Evolutionary conservation across 2,113 vertebrate species (phyloP).

Genomic region (Chloebia gouldiae): DNA sequence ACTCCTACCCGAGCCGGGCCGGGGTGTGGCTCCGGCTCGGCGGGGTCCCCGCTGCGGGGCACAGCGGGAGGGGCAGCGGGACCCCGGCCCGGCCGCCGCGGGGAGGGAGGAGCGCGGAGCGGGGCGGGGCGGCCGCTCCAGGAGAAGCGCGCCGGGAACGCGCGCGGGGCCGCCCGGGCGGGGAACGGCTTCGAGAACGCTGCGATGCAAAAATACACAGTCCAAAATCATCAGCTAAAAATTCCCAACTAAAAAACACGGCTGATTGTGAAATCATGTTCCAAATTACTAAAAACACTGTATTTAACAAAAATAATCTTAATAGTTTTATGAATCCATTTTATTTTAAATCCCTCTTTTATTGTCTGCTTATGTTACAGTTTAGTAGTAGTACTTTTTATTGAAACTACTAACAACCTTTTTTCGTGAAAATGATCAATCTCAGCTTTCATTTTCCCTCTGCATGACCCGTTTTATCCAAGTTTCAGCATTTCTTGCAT

Average conservation of each 20-base stretch:
- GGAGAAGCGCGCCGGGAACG: neutral
- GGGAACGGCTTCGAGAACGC: neutral
- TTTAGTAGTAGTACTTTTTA: conserved; percentile 61
- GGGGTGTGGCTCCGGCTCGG: neutral
- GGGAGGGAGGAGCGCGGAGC: no score
- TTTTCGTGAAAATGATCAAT: conserved; percentile 65
- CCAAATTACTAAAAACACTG: conserved; percentile 70
- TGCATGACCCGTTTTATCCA: conserved; percentile 76
- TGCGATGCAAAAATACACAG: conserved; percentile 37
- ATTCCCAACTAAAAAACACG: conserved; percentile 57
- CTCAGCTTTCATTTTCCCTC: conserved; percentile 74
- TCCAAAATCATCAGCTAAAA: conserved; percentile 55
- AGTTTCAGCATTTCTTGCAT: conserved; percentile 76
- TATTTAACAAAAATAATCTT: conserved; percentile 70
- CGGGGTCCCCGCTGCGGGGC: neutral
- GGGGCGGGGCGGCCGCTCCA: neutral
- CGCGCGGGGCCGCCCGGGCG: neutral
- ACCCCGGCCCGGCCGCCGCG: neutral
- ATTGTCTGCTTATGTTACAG: conserved; percentile 69
- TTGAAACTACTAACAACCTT: conserved; percentile 68
- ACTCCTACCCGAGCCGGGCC: neutral
- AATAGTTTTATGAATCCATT: conserved; percentile 73
- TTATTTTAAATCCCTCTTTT: conserved; percentile 71
- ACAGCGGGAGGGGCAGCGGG: neutral
- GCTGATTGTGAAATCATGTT: conserved; percentile 67